Evolutionary conservation across 1,140 invertebrate species (phyloP), one percentile per base, ranked within the genome.

Genomic region (Ericerus pela): DNA sequence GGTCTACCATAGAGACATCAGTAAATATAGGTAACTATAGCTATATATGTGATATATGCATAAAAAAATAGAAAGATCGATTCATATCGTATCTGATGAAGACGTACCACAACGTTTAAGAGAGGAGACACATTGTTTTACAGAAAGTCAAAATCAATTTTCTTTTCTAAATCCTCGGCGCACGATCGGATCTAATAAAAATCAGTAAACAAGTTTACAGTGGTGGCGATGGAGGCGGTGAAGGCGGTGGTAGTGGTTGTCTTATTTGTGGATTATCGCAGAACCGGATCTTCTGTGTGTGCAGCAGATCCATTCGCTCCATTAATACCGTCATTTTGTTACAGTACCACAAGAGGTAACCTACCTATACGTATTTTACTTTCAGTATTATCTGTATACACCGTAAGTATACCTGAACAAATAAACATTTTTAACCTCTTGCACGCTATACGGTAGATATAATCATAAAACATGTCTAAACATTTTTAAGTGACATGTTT

Each of bases 131-230:
- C n/a, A n/a, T n/a, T n/a, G n/a, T n/a, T n/a, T n/a, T n/a, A n/a
- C n/a, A n/a, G n/a, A n/a, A 47, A 47, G 41, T 47, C 41, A 47
- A 47, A 47, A 47, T 47, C 41, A 47, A 47, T 47, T 47, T 47
- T n/a, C n/a, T n/a, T n/a, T n/a, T n/a, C 41, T 47, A 47, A 47
- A 47, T 47, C 16, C 41, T 47, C 10, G 41, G 41, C 20, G 41
- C 41, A 47, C 41, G 41, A 47, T 47, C 41, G 41, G 41, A 47
- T 47, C 41, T 47, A 47, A 47, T 47, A 47, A 47, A 47, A 47
- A 47, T 47, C 41, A 24, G 41, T 47, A 47, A 47, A 47, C 41
- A 47, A 47, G 41, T 47, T 47, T 47, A 24, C 41, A 24, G 20
- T 24, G 41, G n/a, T n/a, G n/a, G n/a, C n/a, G n/a, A n/a, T n/a